Conservation (phyloP, 2,797 vertebrate genomes). For the Nothura maculosa region DNA sequence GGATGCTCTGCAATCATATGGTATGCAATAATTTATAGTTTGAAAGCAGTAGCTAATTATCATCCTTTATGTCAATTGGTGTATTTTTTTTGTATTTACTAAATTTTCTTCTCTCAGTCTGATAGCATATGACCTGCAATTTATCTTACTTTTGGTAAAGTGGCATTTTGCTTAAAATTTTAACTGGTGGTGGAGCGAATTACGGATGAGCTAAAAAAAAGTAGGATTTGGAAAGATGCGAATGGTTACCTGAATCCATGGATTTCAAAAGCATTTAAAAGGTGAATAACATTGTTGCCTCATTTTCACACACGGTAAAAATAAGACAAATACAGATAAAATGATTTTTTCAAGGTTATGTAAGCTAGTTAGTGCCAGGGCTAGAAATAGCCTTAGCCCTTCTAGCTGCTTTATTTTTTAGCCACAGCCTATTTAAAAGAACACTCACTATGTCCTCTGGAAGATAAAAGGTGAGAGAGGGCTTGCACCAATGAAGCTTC, state of each 20-base stretch:
- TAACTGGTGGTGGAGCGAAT: not conserved
- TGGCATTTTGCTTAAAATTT: not conserved
- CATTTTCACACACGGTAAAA: constrained; percentile 62
- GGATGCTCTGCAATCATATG: constrained; percentile 12
- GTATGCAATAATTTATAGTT: constrained; percentile 19
- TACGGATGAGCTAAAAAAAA: not conserved
- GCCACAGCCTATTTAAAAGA: not conserved
- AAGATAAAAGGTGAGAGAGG: not conserved
- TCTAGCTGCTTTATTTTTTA: not conserved
- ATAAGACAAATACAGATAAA: constrained; percentile 55
- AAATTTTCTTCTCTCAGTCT: not conserved
- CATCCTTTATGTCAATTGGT: constrained; percentile 16
- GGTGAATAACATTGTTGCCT: constrained; percentile 31
- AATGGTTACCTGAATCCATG: not conserved
- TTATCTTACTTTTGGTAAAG: not conserved
- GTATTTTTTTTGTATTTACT: constrained; percentile 17
- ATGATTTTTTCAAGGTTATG: constrained; percentile 41
- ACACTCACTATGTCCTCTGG: not conserved
- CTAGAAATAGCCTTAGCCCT: constrained; percentile 52
- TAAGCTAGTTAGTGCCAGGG: not conserved
- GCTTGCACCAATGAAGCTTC: not conserved
- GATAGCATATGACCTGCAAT: constrained; percentile 1
- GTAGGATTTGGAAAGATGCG: not conserved
- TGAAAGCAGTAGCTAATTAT: constrained; percentile 38
- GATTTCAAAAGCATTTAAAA: constrained; percentile 52